phyloP scores from a whole-genome alignment of 1,140 invertebrate species.

The Drosophila chauvacae region DNA sequence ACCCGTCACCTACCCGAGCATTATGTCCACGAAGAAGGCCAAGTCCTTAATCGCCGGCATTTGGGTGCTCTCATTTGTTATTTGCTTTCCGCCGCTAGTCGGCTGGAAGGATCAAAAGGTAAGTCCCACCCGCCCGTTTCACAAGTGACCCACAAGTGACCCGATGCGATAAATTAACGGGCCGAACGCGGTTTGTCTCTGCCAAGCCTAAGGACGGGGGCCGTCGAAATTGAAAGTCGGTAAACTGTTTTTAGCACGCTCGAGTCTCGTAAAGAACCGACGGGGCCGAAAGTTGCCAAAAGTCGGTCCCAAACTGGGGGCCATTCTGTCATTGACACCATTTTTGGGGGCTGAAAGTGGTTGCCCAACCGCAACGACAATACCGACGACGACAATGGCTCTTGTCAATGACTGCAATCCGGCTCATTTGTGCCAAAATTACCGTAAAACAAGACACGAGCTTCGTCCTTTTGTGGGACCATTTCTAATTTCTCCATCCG shows the following conservation, averaged over 20 bases:
- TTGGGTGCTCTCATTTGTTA: conserved; percentile 97
- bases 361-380: conserved; percentile 45
- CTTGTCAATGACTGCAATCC: conserved; percentile 47
- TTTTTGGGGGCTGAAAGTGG: conserved; percentile 53
- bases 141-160: conserved; percentile 27
- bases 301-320: conserved; percentile 22
- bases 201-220: conserved; percentile 76
- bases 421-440: conserved; percentile 65
- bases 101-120: conserved; percentile 95
- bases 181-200: conserved; percentile 47
- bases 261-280: conserved; percentile 25
- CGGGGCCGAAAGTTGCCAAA: conserved; percentile 12
- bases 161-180: conserved; percentile 49
- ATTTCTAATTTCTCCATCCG: conserved; percentile 33
- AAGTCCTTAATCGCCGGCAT: conserved; percentile 94
- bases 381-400: conserved; percentile 22
- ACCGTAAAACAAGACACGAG: conserved; percentile 56
- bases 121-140: conserved; percentile 17
- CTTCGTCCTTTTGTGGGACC: conserved; percentile 24
- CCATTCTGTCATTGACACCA: conserved; percentile 72
- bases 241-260: conserved; percentile 69
- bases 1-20: conserved; percentile 96
- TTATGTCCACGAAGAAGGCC: conserved; percentile 95
- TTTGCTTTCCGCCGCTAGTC: conserved; percentile 98
- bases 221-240: conserved; percentile 85